phyloP scores from a whole-genome alignment of 2,797 vertebrate species.

The Pipistrellus kuhlii region DNA sequence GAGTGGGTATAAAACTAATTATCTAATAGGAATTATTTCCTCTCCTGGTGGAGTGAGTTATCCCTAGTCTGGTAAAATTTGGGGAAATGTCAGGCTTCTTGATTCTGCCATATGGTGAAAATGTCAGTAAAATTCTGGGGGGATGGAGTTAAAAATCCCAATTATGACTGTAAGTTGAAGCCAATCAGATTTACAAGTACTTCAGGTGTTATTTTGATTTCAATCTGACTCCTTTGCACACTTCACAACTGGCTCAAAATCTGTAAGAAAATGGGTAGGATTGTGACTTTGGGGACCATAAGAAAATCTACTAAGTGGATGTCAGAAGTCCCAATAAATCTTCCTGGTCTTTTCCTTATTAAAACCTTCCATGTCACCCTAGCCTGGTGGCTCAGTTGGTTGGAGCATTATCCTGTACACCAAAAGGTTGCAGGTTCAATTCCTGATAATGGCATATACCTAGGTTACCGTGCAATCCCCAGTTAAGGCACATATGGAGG shows the following conservation, averaged over 20 bases:
- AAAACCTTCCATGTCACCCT: background rate
- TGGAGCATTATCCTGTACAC: background rate
- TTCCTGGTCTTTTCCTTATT: background rate
- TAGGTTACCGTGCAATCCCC: background rate
- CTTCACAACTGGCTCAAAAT: background rate
- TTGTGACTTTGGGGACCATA: background rate
- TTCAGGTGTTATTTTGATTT: background rate
- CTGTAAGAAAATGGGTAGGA: background rate
- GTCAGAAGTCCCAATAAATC: background rate
- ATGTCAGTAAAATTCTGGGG: background rate
- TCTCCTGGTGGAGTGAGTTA: background rate
- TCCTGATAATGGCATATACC: background rate
- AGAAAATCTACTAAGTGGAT: background rate
- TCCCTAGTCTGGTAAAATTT: background rate
- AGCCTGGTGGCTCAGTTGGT: background rate
- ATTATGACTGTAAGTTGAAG: background rate
- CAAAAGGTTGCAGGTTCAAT: background rate
- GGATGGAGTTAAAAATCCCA: background rate
- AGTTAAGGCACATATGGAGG: background rate
- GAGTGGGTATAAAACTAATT: background rate
- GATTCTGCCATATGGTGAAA: background rate
- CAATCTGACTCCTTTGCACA: background rate
- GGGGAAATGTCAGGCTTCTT: background rate
- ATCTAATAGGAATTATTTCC: slow-evolving; percentile 19
- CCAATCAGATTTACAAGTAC: slow-evolving; percentile 29